These are phyloP conservation scores for Nomada ruficornis DNA, from an alignment of 2,888 invertebrate genomes.

Conservation along the genomic window DNA sequence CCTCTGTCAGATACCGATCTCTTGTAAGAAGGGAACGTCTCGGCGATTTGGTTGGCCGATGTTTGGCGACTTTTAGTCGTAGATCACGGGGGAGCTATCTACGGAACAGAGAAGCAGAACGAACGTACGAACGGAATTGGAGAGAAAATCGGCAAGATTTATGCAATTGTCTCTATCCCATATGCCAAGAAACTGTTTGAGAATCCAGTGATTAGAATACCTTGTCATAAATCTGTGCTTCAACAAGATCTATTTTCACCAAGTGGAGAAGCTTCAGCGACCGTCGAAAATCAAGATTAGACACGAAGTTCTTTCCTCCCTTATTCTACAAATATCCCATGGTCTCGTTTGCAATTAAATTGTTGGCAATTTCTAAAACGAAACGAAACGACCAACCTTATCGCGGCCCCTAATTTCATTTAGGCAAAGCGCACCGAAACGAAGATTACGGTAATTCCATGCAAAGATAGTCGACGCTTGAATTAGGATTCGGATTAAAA, in stretches of 20 bases:
- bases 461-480: slow-evolving; percentile 23
- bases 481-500: slow-evolving; percentile 58
- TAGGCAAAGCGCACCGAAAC: slow-evolving; percentile 4
- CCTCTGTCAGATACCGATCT: slow-evolving; percentile 8
- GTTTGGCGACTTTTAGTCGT: slow-evolving; percentile 25
- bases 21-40: slow-evolving; percentile 11
- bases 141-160: slow-evolving; percentile 19
- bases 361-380: slow-evolving; percentile 1
- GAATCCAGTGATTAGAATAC: not conserved
- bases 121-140: not conserved
- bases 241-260: not conserved
- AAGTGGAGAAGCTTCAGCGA: not conserved
- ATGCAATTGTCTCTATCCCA: slow-evolving; percentile 21
- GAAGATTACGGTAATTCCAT: slow-evolving; percentile 36
- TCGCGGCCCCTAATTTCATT: slow-evolving; percentile 43
- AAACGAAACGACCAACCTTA: slow-evolving; percentile 16
- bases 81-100: not conserved
- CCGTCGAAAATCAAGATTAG: not conserved
- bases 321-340: not conserved
- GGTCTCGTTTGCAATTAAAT: slow-evolving; percentile 25
- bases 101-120: not conserved
- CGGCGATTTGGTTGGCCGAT: slow-evolving; percentile 26
- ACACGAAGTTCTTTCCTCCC: no score
- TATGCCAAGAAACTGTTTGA: slow-evolving; percentile 3
- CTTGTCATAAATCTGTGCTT: slow-evolving; percentile 4